Percentiles rank a stretch among this genome's conserved stretches.
phyloP scores from a whole-genome alignment of 2,888 invertebrate species.

The Meteorus cinctellus region DNA sequence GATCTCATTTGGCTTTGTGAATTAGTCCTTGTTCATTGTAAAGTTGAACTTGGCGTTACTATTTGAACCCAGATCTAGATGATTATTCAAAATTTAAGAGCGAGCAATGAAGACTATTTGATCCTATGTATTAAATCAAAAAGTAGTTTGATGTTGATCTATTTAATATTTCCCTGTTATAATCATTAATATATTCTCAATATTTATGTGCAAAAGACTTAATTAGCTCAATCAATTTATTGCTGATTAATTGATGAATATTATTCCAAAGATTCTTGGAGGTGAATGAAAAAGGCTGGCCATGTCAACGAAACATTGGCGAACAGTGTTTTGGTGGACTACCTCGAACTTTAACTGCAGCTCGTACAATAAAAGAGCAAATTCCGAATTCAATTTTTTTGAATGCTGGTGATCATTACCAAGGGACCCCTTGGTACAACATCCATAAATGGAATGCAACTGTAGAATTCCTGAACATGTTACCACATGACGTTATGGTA shows the following conservation, averaged over 20 bases:
- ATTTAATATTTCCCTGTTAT: too few species aligned
- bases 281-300: conserved; percentile 76
- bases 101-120: too few species aligned
- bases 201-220: too few species aligned
- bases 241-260: conserved; percentile 38
- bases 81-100: too few species aligned
- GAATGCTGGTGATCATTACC: conserved; percentile 89
- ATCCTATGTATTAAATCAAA: too few species aligned
- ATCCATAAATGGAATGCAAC: conserved; percentile 84
- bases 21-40: too few species aligned
- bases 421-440: conserved; percentile 90
- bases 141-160: too few species aligned
- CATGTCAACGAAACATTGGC: conserved; percentile 74
- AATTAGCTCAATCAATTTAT: too few species aligned
- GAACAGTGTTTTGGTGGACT: conserved; percentile 81
- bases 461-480: conserved; percentile 82
- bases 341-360: conserved; percentile 78
- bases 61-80: too few species aligned
- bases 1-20: too few species aligned
- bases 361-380: conserved; percentile 69
- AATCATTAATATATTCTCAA: too few species aligned
- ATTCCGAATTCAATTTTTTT: conserved; percentile 80
- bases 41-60: too few species aligned
- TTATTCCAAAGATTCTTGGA: conserved; percentile 76
- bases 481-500: conserved; percentile 86